Evolutionary conservation across 2,797 vertebrate species (phyloP), one percentile per base, ranked within the genome.

Genomic region (Phrynocephalus guinanensis): DNA sequence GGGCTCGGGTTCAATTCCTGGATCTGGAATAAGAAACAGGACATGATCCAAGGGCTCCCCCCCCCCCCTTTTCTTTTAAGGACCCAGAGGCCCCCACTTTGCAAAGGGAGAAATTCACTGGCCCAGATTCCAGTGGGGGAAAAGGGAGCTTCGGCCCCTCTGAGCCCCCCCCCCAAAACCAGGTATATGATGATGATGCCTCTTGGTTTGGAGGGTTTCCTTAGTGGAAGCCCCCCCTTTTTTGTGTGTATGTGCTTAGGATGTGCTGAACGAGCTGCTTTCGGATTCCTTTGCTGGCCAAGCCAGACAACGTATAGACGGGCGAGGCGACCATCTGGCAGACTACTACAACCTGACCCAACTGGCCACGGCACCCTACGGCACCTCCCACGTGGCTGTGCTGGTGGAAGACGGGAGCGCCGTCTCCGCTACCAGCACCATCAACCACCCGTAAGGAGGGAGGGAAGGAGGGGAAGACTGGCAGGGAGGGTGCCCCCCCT

Each of bases 391-490:
- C 0, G 95, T 99, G 84, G 98, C 99, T 0, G 97, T 98, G 86
- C 88, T 99, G 0, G 98, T 97, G 15, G 93, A 96, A 48, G 97
- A 99, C 0, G 99, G 98, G 84, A 97, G 97, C 0, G 98, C 98
- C 0, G 98, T 99, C 83, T 97, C 99, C 0, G 98, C 97, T 94
- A 99, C 99, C 92, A 99, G 99, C 97, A 98, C 98, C 94, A 98
- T 99, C 95, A 99, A 99, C 94, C 96, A 97, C 8, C 87, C 98
- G 99, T 99, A 95, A 97, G 98, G 11, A 63, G 13, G 60, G 11
- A 63, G 13, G 60, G 11, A 16, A 97, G 18, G 28, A 52, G 13
- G 18, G 24, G 38, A 44, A 1, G n/a, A 50, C 28, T n/a, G 16
- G 52, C 20, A 44, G 26, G 38, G 38, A 3, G 52, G 50, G 56